Evolutionary conservation across 1,140 invertebrate genomes (phyloP), one percentile per base, ranked within the genome.

Genomic region (Bombus ignitus): DNA sequence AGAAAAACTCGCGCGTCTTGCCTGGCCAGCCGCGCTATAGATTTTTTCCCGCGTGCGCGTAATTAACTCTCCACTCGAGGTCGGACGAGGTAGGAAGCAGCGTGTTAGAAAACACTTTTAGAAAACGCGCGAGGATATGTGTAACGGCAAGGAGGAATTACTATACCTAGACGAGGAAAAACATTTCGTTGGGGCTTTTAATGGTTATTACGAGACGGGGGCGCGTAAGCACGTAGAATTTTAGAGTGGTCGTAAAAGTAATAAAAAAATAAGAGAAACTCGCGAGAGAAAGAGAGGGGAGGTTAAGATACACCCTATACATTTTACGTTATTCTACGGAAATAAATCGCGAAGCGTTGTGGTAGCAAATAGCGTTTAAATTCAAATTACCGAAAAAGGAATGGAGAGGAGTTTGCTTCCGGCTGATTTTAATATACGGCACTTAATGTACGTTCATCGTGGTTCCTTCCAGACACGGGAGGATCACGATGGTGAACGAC

Each of bases 41-140:
- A 80, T 85, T 73, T 73, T 73, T 53, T 68, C 22, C 37, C 75
- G 83, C 83, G 47, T 62, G 35, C 53, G 57, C 68, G 83, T 85
- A 85, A 85, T 85, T 85, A 85, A 80, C 72, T 83, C 71, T 42
- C 39, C 37, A 73, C 81, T 57, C 59, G 42, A 74, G 53, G 25
- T n/a, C 15, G 59, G n/a, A 22, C 59, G 42, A 74, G 53, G 25
- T n/a, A 15, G 59, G 25, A 28, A 42, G 22, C 44, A 22, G 4
- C n/a, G 47, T 65, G 65, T 59, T 35, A 39, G 22, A 44, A 84
- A 84, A 84, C 81, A 77, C n/a, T 84, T 82, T 78, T 28, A 25
- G 65, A 28, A n/a, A 74, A 65, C 25, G 25, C 62, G 73, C 47
- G 15, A 42, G 37, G n/a, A 44, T 28, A 59, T 9, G 44, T 68